A percentile compares a stretch with the other conserved stretches of the same genome.
Conservation (phyloP, 2,797 vertebrate species). For the Enteromius viviparus region DNA sequence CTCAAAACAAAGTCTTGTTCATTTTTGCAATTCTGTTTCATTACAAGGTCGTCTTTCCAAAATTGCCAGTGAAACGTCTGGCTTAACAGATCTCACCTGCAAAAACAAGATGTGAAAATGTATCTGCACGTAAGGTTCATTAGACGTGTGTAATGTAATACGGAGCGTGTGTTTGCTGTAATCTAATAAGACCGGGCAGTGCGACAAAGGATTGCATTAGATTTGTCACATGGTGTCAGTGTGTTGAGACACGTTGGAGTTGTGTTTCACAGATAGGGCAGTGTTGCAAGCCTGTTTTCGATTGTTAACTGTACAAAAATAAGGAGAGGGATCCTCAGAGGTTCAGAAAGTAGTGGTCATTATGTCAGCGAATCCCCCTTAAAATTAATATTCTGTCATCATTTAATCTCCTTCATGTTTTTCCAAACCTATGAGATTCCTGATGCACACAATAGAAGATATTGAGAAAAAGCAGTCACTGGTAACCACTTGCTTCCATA, state of each 20-base stretch:
- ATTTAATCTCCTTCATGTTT: background rate
- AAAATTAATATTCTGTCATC: background rate
- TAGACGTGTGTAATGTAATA: conserved; percentile 31
- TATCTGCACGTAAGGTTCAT: conserved; percentile 15
- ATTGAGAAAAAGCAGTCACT: background rate
- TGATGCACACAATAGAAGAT: background rate
- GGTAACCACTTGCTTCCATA: background rate
- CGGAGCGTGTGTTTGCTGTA: conserved; percentile 29
- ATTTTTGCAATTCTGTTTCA: background rate
- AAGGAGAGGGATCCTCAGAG: background rate
- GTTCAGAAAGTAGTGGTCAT: background rate
- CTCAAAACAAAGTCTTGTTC: background rate
- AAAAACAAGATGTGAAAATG: conserved; percentile 21
- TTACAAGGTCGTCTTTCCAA: background rate
- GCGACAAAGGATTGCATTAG: conserved; percentile 11
- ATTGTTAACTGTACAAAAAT: conserved; percentile 1
- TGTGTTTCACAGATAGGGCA: conserved; percentile 19
- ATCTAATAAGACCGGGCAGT: conserved; percentile 32
- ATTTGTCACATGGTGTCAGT: conserved; percentile 45
- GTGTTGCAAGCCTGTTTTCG: conserved; percentile 19
- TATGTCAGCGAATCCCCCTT: background rate
- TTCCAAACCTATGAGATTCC: background rate
- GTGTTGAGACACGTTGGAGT: conserved; percentile 29
- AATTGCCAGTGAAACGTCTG: background rate
- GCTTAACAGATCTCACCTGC: background rate